A percentile compares a stretch with the other conserved stretches of the same genome.
These are phyloP conservation scores for Haliclona indistincta DNA, from an alignment of 37 sponge, comb jelly and placozoan genomes.

Conservation along the genomic window DNA sequence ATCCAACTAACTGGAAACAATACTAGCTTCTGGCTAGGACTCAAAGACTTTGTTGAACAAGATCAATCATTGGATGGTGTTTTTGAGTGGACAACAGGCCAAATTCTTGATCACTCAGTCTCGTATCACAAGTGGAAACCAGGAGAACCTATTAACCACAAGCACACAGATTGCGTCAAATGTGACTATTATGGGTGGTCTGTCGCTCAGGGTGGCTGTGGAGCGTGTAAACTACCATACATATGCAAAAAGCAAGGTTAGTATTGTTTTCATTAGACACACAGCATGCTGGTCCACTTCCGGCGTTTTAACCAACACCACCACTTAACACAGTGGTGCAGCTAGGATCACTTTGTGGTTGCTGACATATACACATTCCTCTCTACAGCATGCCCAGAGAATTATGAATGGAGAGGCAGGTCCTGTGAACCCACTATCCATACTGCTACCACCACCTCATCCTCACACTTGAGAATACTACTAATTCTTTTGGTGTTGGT, in stretches of 20 bases:
- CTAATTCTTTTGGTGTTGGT: too few relatives aligned
- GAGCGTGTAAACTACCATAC: conserved; percentile 35
- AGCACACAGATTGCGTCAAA: conserved; percentile 54
- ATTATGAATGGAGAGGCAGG: conserved; percentile 1
- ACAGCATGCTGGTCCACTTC: too few relatives aligned
- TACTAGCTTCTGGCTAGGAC: conserved; percentile 51
- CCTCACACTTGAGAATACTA: too few relatives aligned
- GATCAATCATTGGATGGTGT: conserved; percentile 16
- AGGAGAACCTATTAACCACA: conserved; percentile 43
- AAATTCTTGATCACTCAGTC: neutral
- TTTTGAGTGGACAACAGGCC: conserved; percentile 54
- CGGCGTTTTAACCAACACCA: too few relatives aligned
- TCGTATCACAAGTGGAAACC: conserved; percentile 25
- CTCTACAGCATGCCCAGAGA: conserved; percentile 13
- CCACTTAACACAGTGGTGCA: too few relatives aligned
- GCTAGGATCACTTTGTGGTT: too few relatives aligned
- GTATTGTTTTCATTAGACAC: neutral
- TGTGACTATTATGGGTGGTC: conserved; percentile 41
- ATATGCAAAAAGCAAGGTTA: conserved; percentile 68
- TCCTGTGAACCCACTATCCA: conserved; percentile 2
- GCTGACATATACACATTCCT: too few relatives aligned
- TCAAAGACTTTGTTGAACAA: conserved; percentile 52
- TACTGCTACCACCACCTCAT: too few relatives aligned
- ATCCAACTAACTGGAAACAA: conserved; percentile 17
- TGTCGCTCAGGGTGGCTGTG: conserved; percentile 60